A percentile compares a stretch with the other conserved stretches of the same genome.
These are phyloP conservation scores for Ecdyonurus torrentis DNA, from an alignment of 2,888 invertebrate genomes.

Conservation along the genomic window DNA sequence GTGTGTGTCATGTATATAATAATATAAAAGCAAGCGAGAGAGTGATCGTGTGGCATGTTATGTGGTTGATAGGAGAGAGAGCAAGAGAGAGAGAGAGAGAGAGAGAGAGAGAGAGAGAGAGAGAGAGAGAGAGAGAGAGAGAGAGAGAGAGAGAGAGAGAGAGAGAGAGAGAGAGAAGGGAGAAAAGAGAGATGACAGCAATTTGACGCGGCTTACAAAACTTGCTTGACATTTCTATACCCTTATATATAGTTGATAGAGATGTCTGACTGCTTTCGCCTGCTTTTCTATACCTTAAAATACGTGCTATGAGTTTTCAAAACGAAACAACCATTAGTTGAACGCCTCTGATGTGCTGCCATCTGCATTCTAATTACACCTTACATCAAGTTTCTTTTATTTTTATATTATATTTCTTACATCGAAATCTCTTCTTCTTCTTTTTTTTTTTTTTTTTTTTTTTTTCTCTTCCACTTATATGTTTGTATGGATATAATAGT, in stretches of 20 bases:
- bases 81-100: too few species aligned
- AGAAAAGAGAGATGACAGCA: not conserved
- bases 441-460: not conserved
- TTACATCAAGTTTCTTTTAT: not conserved
- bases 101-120: too few species aligned
- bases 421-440: not conserved
- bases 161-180: not conserved
- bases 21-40: too few species aligned
- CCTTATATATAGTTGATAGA: not conserved
- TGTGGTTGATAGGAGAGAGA: too few species aligned
- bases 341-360: not conserved
- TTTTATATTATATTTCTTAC: not conserved
- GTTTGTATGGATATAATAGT: not conserved
- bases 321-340: not conserved
- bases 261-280: not conserved
- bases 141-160: too few species aligned
- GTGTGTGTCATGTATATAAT: too few species aligned
- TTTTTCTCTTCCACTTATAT: not conserved
- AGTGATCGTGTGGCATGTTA: too few species aligned
- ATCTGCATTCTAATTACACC: slow-evolving; percentile 3
- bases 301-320: not conserved
- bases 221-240: not conserved
- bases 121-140: too few species aligned
- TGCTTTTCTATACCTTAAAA: not conserved
- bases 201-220: not conserved